phyloP scores from a whole-genome alignment of 2,113 vertebrate genomes.

The Ancistrus triradiatus region DNA sequence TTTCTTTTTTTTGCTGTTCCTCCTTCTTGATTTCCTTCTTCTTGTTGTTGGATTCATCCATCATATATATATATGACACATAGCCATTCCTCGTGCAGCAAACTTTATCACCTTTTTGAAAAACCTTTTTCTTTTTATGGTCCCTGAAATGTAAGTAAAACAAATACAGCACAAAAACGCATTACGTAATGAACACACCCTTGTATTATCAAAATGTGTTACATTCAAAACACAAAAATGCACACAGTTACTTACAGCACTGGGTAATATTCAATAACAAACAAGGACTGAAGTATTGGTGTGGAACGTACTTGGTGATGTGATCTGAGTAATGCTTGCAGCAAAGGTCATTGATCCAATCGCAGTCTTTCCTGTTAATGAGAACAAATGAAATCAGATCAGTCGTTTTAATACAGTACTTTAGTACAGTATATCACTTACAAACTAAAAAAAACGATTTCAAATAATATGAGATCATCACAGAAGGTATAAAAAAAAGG shows the following conservation, averaged over 20 bases:
- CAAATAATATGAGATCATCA: too few relatives aligned
- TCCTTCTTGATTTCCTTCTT: background rate
- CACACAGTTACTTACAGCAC: background rate
- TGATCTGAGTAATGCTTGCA: constrained; percentile 69
- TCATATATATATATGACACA: constrained; percentile 62
- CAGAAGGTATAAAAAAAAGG: too few relatives aligned
- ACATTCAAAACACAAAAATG: too few relatives aligned
- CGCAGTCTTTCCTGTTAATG: constrained; percentile 67
- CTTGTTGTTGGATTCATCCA: too few relatives aligned
- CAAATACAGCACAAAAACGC: background rate
- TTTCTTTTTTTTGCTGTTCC: constrained; percentile 28
- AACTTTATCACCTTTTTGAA: constrained; percentile 74
- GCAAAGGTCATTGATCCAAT: constrained; percentile 77
- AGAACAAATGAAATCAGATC: background rate
- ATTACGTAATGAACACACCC: too few relatives aligned
- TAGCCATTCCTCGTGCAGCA: constrained; percentile 73
- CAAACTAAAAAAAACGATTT: too few relatives aligned
- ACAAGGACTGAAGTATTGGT: background rate
- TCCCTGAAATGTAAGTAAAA: constrained; percentile 24
- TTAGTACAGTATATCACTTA: too few relatives aligned
- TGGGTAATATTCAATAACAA: background rate
- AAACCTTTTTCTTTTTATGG: constrained; percentile 51
- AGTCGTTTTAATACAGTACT: too few relatives aligned
- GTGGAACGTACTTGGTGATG: constrained; percentile 60
- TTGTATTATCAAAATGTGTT: too few relatives aligned